Evolutionary conservation across 2,888 invertebrate genomes (phyloP).

Genomic region (Copidosoma aretas): DNA sequence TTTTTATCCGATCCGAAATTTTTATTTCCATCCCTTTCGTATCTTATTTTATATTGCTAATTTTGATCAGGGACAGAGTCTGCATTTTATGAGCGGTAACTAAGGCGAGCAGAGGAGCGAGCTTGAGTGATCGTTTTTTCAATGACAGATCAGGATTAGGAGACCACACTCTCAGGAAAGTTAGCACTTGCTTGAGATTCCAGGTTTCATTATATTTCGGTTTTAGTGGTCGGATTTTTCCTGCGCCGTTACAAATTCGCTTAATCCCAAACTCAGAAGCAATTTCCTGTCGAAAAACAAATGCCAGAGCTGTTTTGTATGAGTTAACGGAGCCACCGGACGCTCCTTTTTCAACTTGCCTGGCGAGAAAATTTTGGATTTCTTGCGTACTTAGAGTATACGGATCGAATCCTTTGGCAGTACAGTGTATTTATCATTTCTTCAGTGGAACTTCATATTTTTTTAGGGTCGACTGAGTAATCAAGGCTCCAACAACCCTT

Average conservation of each 20-base stretch:
- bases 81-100: slow-evolving; percentile 38
- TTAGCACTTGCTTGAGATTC: slow-evolving; percentile 33
- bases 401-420: neutral
- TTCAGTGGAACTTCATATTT: neutral
- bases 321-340: neutral
- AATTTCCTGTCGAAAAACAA: neutral
- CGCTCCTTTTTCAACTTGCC: neutral
- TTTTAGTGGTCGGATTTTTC: slow-evolving; percentile 22
- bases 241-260: slow-evolving; percentile 30
- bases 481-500: neutral
- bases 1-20: slow-evolving; percentile 37
- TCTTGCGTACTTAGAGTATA: neutral
- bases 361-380: slow-evolving; percentile 7
- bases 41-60: neutral
- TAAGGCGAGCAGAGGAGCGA: slow-evolving; percentile 35
- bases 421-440: neutral
- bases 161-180: slow-evolving; percentile 11
- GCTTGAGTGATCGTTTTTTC: slow-evolving; percentile 28
- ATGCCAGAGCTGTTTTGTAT: slow-evolving; percentile 11
- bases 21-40: slow-evolving; percentile 20
- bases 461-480: neutral
- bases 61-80: slow-evolving; percentile 15
- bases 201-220: slow-evolving; percentile 38
- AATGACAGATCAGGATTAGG: slow-evolving; percentile 33
- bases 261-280: neutral